A percentile compares a stretch with the other conserved stretches of the same genome.
phyloP scores from a whole-genome alignment of 2,797 vertebrate species.

The Geotrypetes seraphini region DNA sequence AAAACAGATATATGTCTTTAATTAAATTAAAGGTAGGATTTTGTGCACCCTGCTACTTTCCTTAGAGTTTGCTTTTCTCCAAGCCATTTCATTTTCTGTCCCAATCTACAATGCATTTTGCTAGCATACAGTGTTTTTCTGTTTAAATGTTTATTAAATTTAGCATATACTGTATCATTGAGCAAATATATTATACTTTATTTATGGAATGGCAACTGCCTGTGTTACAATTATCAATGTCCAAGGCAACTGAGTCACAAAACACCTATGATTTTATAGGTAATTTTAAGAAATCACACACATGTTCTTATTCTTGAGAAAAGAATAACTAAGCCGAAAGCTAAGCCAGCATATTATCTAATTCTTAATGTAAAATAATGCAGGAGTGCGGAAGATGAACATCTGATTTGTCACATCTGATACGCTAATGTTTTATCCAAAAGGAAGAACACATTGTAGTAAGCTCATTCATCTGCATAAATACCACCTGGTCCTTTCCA shows the following conservation, averaged over 20 bases:
- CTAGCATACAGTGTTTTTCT: too few species aligned
- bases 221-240: slow-evolving; percentile 39
- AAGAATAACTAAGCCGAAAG: slow-evolving; percentile 36
- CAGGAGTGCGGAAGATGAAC: slow-evolving; percentile 82
- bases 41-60: too few species aligned
- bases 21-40: too few species aligned
- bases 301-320: slow-evolving; percentile 43
- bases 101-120: too few species aligned
- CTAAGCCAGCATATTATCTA: slow-evolving; percentile 65
- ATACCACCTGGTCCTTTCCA: slow-evolving; percentile 92
- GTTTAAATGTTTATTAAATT: too few species aligned
- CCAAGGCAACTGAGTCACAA: slow-evolving; percentile 39
- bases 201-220: slow-evolving; percentile 18
- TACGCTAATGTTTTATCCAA: slow-evolving; percentile 99
- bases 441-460: slow-evolving; percentile 96
- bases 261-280: slow-evolving; percentile 46
- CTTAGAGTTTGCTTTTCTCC: too few species aligned
- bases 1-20: too few species aligned
- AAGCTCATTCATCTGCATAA: slow-evolving; percentile 98
- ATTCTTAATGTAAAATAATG: slow-evolving; percentile 77
- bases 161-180: too few species aligned
- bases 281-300: slow-evolving; percentile 40
- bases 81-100: too few species aligned
- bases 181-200: slow-evolving; percentile 17
- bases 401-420: slow-evolving; percentile 99